phyloP scores from a whole-genome alignment of 1,140 invertebrate species.

The Drosophila asahinai region DNA sequence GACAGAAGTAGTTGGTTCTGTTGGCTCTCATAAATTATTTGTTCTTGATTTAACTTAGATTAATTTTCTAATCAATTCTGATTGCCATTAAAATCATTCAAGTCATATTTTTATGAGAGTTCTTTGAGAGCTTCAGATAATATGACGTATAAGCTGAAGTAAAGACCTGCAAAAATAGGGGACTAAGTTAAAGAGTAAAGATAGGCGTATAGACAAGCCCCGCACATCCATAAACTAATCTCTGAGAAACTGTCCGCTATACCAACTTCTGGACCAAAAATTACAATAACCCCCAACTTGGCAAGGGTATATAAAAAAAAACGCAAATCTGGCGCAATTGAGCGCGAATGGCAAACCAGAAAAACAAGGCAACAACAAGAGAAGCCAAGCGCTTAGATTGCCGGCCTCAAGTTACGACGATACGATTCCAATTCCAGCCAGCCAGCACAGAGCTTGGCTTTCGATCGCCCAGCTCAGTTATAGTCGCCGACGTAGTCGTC shows the following conservation, averaged over 20 bases:
- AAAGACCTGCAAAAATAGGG: not conserved
- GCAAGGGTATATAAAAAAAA: constrained; percentile 45
- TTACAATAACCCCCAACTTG: not conserved
- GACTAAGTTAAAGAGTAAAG: not conserved
- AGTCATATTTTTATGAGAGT: not conserved
- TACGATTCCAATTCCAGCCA: constrained; percentile 27
- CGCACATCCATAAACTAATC: not conserved
- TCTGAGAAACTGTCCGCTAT: no score
- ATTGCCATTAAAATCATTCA: not conserved
- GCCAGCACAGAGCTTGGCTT: constrained; percentile 37
- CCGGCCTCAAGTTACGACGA: constrained; percentile 74
- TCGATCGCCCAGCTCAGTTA: constrained; percentile 28
- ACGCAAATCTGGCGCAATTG: constrained; percentile 82
- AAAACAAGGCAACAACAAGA: constrained; percentile 72
- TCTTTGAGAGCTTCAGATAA: not conserved
- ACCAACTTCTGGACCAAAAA: constrained; percentile 4
- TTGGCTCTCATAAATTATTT: not conserved
- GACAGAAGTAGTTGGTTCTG: not conserved
- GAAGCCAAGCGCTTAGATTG: constrained; percentile 61
- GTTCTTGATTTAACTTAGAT: not conserved
- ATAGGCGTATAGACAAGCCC: no score
- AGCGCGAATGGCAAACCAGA: constrained; percentile 80
- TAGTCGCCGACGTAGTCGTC: constrained; percentile 20
- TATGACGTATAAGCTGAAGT: not conserved
- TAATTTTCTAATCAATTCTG: not conserved